Conservation (phyloP, 2,113 vertebrate genomes). For the Tympanuchus pallidicinctus region DNA sequence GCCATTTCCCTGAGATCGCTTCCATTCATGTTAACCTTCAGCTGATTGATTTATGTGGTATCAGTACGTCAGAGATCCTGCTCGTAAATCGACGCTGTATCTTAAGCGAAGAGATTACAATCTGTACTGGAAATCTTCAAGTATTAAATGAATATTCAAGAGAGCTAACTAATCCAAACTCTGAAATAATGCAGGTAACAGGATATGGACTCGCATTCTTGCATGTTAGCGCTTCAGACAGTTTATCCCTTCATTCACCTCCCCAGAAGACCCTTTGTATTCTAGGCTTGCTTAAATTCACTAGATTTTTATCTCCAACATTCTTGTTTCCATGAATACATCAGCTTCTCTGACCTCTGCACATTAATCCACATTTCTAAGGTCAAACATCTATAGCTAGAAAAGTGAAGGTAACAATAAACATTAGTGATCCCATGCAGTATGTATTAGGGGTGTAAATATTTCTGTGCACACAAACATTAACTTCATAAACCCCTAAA, state of each 20-base stretch:
- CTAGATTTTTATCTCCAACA: constrained; percentile 71
- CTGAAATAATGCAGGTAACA: constrained; percentile 61
- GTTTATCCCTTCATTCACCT: constrained; percentile 67
- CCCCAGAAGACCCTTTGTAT: constrained; percentile 66
- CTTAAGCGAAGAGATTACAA: neutral
- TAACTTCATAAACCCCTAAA: neutral
- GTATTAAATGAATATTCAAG: constrained; percentile 32
- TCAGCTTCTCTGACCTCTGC: constrained; percentile 53
- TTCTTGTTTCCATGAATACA: constrained; percentile 65
- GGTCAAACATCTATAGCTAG: constrained; percentile 32
- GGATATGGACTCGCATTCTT: constrained; percentile 48
- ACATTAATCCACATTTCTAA: constrained; percentile 59
- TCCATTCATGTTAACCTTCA: neutral
- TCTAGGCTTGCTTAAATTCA: constrained; percentile 61
- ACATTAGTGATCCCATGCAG: constrained; percentile 29
- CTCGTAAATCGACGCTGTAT: neutral
- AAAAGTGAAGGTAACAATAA: constrained; percentile 58
- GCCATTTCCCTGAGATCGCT: neutral
- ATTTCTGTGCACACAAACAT: neutral
- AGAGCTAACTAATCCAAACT: constrained; percentile 23
- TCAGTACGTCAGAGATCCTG: neutral
- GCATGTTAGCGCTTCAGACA: constrained; percentile 43
- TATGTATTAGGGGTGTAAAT: neutral
- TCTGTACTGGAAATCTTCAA: constrained; percentile 7
- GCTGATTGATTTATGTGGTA: neutral